Evolutionary conservation across 2,113 vertebrate species (phyloP).

Genomic region (Ovibos moschatus): DNA sequence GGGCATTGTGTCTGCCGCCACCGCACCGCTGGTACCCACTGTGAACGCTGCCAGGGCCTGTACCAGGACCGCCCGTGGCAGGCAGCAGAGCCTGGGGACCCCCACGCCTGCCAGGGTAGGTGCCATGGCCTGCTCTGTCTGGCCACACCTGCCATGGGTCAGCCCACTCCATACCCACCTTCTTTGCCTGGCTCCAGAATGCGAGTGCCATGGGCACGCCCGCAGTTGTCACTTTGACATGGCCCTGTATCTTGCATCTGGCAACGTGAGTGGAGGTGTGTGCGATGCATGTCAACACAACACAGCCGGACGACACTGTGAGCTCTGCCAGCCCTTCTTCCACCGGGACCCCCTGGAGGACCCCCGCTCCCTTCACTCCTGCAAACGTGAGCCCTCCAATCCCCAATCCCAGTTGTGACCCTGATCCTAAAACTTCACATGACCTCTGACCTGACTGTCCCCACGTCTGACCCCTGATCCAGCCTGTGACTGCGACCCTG

Average conservation of each 20-base stretch:
- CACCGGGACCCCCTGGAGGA: slow-evolving; percentile 77
- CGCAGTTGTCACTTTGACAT: slow-evolving; percentile 80
- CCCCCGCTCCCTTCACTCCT: slow-evolving; percentile 75
- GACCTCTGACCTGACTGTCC: neutral
- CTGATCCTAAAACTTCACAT: neutral
- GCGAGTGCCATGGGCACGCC: slow-evolving; percentile 78
- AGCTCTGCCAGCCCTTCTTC: slow-evolving; percentile 84
- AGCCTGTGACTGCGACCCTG: slow-evolving; percentile 91
- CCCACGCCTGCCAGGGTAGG: slow-evolving; percentile 87
- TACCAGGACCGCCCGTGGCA: slow-evolving; percentile 88
- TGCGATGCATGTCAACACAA: slow-evolving; percentile 83
- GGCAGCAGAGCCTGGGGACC: slow-evolving; percentile 84
- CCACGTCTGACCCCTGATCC: neutral
- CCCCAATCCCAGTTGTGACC: neutral
- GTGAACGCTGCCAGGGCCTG: slow-evolving; percentile 85
- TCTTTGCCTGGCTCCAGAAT: slow-evolving; percentile 57
- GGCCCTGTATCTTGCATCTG: slow-evolving; percentile 80
- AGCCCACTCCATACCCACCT: neutral
- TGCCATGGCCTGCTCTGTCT: neutral
- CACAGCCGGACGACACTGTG: slow-evolving; percentile 77
- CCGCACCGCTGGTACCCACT: slow-evolving; percentile 88
- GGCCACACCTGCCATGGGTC: neutral
- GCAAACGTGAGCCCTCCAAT: slow-evolving; percentile 76
- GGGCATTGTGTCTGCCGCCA: slow-evolving; percentile 91
- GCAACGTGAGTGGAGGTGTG: slow-evolving; percentile 80